Conservation (phyloP, 2,888 invertebrate species). For the Oeneis ivallda region DNA sequence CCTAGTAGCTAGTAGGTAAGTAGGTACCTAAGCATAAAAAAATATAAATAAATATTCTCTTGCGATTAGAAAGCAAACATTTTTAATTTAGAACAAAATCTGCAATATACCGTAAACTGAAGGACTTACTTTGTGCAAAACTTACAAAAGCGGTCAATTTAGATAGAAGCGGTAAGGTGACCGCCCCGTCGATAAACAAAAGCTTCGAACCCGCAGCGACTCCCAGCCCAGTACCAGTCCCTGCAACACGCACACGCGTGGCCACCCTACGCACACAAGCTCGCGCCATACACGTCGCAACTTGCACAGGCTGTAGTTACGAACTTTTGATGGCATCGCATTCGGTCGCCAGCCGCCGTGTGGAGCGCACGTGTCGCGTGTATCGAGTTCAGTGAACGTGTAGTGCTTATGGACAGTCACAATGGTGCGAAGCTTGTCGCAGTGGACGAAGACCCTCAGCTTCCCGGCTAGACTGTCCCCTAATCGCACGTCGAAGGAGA, state of each 20-base stretch:
- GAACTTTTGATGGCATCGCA: conserved; percentile 51
- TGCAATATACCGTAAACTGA: background rate
- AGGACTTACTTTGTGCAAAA: conserved; percentile 31
- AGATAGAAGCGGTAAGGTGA: conserved; percentile 44
- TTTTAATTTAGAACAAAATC: background rate
- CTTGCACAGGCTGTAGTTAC: conserved; percentile 65
- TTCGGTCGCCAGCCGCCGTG: conserved; percentile 66
- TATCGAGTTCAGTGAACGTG: conserved; percentile 68
- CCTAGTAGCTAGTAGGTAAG: too few relatives aligned
- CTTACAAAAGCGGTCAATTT: conserved; percentile 35
- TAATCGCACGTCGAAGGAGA: conserved; percentile 89
- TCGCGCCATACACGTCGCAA: conserved; percentile 58
- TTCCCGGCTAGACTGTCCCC: conserved; percentile 93
- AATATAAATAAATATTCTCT: too few relatives aligned
- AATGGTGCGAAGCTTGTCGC: conserved; percentile 93
- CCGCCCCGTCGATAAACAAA: conserved; percentile 65
- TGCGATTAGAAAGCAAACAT: background rate
- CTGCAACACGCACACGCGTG: conserved; percentile 34
- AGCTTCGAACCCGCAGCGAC: conserved; percentile 57
- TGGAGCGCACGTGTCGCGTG: conserved; percentile 60
- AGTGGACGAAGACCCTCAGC: conserved; percentile 95
- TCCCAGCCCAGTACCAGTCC: conserved; percentile 52
- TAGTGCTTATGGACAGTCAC: conserved; percentile 76
- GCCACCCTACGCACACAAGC: conserved; percentile 36
- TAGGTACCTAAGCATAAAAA: too few relatives aligned